Base-by-base conservation (phyloP, 1,140 invertebrate species). In the Drosophila bipectinata region DNA sequence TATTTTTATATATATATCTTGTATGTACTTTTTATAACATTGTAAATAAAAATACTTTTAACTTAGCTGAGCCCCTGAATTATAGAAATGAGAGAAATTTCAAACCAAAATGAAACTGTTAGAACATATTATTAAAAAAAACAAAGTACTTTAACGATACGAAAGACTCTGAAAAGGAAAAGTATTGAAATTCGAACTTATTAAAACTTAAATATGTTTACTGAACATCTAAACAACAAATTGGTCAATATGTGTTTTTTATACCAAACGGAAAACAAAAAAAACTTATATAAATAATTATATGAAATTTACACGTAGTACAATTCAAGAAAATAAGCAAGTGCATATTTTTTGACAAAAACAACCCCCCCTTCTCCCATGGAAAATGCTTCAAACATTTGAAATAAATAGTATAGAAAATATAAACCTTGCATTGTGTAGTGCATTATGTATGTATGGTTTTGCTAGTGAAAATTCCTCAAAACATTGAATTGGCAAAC, bases 161-260 rank as follows among this genome's bases (percentile, higher is more conserved):
- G 57, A 87, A 89, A 89, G 79, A 87, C 78, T 82, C 78, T 82
- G 75, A 63, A 82, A 81, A 77, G 55, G 45, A 77, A 68, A 84
- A 87, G 82, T 87, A 87, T 87, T 87, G 83, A 77, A 85, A 87
- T 87, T 87, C 71, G 83, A 87, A 87, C 83, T 87, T 87, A 87
- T 85, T 87, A 87, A 81, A 82, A 72, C 78, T 77, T 73, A 69
- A 85, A 85, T 81, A 84, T 76, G 80, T 80, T 85, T 77, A 84
- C 59, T 77, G 55, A 76, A 68, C 41, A 69, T 69, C 62, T 55
- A 74, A 74, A 74, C 48, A 58, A 74, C 28, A 63, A 84, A 84
- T 85, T 84, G 81, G 80, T 84, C 81, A 84, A 84, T 81, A 77
- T 84, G 81, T 85, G 26, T 81, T 81, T 84, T 83, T 84, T 83